phyloP scores from a whole-genome alignment of 2,888 invertebrate genomes.

The Watsonalla cultraria region DNA sequence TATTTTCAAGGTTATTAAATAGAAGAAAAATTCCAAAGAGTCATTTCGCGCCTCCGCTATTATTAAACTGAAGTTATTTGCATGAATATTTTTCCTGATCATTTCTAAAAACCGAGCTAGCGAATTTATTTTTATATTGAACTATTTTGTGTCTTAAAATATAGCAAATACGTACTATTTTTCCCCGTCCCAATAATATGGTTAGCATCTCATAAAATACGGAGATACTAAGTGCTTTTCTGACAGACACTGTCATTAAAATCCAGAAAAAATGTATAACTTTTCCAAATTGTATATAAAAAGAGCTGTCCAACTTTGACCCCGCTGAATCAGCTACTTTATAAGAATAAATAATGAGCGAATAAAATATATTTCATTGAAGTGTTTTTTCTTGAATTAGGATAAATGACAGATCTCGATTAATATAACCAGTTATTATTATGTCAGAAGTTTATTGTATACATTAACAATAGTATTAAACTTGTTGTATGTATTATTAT shows the following conservation, averaged over 20 bases:
- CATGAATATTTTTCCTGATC: not conserved
- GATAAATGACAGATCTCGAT: constrained; percentile 57
- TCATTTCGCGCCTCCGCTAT: too few relatives aligned
- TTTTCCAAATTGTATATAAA: constrained; percentile 44
- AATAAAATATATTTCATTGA: constrained; percentile 29
- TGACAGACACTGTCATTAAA: constrained; percentile 70
- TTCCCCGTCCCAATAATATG: constrained; percentile 56
- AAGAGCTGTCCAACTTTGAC: constrained; percentile 40
- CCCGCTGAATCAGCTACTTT: constrained; percentile 33
- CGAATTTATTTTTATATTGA: constrained; percentile 11
- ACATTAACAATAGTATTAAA: constrained; percentile 73
- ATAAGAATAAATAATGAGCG: constrained; percentile 34
- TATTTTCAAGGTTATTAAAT: too few relatives aligned
- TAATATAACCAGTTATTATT: constrained; percentile 75
- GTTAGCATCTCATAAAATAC: constrained; percentile 5
- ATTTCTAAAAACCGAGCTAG: not conserved
- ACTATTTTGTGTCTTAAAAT: not conserved
- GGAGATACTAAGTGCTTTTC: constrained; percentile 61
- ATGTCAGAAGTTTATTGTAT: constrained; percentile 76
- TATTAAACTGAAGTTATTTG: not conserved
- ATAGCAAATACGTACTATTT: constrained; percentile 20
- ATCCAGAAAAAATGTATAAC: constrained; percentile 19
- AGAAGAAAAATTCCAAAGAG: too few relatives aligned
- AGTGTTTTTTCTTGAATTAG: constrained; percentile 55
- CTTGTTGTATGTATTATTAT: constrained; percentile 75